Evolutionary conservation across 2,888 invertebrate genomes (phyloP), one percentile per base, ranked within the genome.

Genomic region (Phlogophora meticulosa): DNA sequence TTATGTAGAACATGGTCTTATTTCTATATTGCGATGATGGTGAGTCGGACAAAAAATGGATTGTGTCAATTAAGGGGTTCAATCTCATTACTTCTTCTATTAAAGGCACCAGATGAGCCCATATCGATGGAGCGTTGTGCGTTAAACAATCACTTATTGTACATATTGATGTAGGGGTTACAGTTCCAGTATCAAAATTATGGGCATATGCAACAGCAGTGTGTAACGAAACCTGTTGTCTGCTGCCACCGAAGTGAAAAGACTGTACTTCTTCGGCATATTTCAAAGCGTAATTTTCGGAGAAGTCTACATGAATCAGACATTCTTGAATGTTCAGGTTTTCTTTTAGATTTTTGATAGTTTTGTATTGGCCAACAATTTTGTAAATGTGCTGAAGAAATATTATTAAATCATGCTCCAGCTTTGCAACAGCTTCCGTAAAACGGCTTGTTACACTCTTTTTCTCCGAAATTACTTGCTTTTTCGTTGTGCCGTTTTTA

Each of bases 221-320:
- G 49, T 82, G 80, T 28, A 79, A 55, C 20, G 71, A 59, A 3
- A 81, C 66, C 71, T 81, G 80, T 38, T 72, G 69, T 7, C 78
- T 56, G 24, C 74, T 79, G 9, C 77, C 76, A 10, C 76, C 80
- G 42, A 83, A 82, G 66, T 82, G 80, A 15, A 76, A 76, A 4
- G 73, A 24, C 45, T 82, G 80, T 9, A 83, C 69, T 66, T 82
- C 78, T 52, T 64, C 61, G 15, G 70, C 65, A 72, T 64, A 81
- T 66, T 80, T 81, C 28, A 75, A 9, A 4, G 61, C 20, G 45
- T 83, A 78, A 75, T 83, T 80, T 73, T 82, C 78, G 0, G 76
- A 78, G 52, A 81, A 84, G 43, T 84, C 82, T 11, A 83, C 59
- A 40, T 81, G 76, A 7, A 75, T 28, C 13, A 65, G 15, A 36